These are phyloP conservation scores for Empidonax traillii DNA, from an alignment of 2,113 vertebrate species.

Conservation along the genomic window DNA sequence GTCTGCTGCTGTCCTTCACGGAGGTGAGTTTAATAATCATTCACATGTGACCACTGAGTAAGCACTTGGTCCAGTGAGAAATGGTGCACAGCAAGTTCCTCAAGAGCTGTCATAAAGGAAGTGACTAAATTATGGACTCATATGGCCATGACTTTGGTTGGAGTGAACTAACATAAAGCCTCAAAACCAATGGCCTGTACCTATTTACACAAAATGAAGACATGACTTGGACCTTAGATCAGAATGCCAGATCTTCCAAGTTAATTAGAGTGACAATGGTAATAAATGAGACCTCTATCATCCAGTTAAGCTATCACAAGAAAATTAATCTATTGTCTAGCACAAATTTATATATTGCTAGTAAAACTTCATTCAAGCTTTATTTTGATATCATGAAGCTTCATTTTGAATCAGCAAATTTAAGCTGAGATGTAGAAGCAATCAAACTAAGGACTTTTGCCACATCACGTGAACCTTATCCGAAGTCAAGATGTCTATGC, in stretches of 20 bases:
- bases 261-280: not conserved
- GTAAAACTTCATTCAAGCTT: not conserved
- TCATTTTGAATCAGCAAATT: not conserved
- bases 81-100: not conserved
- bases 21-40: not conserved
- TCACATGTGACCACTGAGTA: not conserved
- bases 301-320: not conserved
- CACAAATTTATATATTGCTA: not conserved
- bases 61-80: not conserved
- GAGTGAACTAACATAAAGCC: not conserved
- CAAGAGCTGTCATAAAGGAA: not conserved
- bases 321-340: not conserved
- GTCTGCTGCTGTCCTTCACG: not conserved
- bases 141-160: not conserved
- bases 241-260: constrained; percentile 21
- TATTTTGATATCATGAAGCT: not conserved
- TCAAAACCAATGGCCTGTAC: not conserved
- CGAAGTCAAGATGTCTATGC: constrained; percentile 2
- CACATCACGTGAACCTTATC: not conserved
- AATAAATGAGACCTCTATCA: not conserved
- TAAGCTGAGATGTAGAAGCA: not conserved
- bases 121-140: not conserved
- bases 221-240: not conserved
- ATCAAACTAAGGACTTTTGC: not conserved
- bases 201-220: not conserved